Base-by-base conservation (phyloP, 1,140 invertebrate species). In the Megalopta genalis region DNA sequence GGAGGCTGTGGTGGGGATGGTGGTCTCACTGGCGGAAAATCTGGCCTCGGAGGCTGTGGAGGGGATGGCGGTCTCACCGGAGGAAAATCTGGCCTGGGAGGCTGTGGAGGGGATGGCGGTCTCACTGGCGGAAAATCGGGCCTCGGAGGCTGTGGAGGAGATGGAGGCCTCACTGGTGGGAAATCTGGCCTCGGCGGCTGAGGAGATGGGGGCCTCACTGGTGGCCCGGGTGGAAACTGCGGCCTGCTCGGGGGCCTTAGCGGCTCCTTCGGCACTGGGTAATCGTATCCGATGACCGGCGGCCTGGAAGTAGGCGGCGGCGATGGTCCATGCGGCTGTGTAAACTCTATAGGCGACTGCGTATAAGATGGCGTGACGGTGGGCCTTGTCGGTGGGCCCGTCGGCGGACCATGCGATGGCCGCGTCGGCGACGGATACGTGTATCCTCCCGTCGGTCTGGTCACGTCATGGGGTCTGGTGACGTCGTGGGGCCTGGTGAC, bases 281-380 rank as follows among this genome's bases (percentile, higher is more conserved):
- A 85, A 42, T 16, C 14, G 37, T 86, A 86, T 18, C 73, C 80
- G 16, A 59, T 57, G 1, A n/a, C 52, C 5, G n/a, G 21, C n/a
- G 54, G 18, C 8, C 59, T 62, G 1, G 23, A 27, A 5, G 59
- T 62, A 3, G 27, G 68, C 18, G 49, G 49, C 8, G 83, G 77
- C 57, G 68, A 60, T 49, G 71, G 70, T 25, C 10, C 16, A 27
- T 75, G 69, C 64, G 81, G 59, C 25, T 77, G 82, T 21, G 71
- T 39, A 42, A 59, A 54, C 6, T 54, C 3, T 54, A 7, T 6
- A 54, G 49, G 49, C 16, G 16, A 14, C 6, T 54, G 6, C 18
- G 54, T 57, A n/a, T 57, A n/a, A 1, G 54, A 16, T 18, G 16
- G 16, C 6, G 49, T 46, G 8, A 9, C 7, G 42, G 42, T 9